Evolutionary conservation across 2,797 vertebrate species (phyloP).

Genomic region (Pyrocephalus nanus): DNA sequence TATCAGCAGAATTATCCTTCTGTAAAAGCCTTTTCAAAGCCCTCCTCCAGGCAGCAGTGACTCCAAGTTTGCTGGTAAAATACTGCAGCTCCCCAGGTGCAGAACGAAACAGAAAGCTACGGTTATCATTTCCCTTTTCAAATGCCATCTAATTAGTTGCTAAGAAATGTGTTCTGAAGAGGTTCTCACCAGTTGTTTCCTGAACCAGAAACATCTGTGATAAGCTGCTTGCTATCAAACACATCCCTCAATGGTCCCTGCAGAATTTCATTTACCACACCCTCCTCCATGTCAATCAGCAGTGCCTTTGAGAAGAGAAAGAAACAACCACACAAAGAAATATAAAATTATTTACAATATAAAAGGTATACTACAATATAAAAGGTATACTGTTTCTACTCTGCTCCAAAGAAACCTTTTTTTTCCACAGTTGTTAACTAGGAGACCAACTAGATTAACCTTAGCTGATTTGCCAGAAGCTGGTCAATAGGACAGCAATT

Average conservation of each 20-base stretch:
- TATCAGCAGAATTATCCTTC: constrained; percentile 25
- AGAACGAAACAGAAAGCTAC: neutral
- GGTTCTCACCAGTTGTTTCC: constrained; percentile 96
- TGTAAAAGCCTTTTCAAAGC: constrained; percentile 49
- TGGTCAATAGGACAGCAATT: neutral
- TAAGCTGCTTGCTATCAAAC: constrained; percentile 93
- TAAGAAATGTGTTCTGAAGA: constrained; percentile 52
- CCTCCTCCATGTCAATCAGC: constrained; percentile 98
- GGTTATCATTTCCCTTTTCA: constrained; percentile 12
- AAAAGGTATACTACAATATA: neutral
- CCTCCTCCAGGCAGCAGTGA: constrained; percentile 4
- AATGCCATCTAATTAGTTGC: constrained; percentile 33
- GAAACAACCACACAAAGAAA: constrained; percentile 8
- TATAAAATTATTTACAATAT: neutral
- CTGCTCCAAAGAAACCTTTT: neutral
- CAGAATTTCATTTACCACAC: constrained; percentile 92
- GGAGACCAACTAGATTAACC: neutral
- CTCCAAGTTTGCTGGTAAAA: constrained; percentile 18
- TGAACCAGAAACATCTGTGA: constrained; percentile 96
- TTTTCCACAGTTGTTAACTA: neutral
- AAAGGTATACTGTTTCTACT: neutral
- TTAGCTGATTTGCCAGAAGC: neutral
- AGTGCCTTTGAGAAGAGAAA: constrained; percentile 83
- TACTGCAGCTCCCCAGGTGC: constrained; percentile 23
- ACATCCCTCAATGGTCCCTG: constrained; percentile 91